These are phyloP conservation scores for Eupithecia vulgata DNA, from an alignment of 2,888 invertebrate species.

Conservation along the genomic window DNA sequence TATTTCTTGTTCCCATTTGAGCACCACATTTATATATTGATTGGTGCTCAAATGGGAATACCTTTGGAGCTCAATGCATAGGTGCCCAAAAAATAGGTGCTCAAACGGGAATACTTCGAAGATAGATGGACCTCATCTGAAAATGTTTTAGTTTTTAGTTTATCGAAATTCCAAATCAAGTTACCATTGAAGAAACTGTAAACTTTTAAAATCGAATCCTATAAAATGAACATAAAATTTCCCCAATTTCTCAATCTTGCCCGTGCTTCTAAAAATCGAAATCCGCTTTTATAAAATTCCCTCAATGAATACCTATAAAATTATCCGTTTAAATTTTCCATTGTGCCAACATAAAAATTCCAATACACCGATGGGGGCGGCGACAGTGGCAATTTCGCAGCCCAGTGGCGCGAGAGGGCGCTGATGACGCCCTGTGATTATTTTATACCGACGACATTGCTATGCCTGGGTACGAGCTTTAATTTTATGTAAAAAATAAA, in stretches of 20 bases:
- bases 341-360: constrained; percentile 57
- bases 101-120: no score
- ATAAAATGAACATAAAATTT: neutral
- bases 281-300: neutral
- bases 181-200: neutral
- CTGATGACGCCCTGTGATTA: constrained; percentile 56
- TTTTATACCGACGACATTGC: constrained; percentile 28
- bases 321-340: constrained; percentile 37
- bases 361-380: constrained; percentile 47
- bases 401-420: constrained; percentile 58
- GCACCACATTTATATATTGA: no score
- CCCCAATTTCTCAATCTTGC: neutral
- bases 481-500: constrained; percentile 22
- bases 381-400: constrained; percentile 61
- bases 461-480: constrained; percentile 8
- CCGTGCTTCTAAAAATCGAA: neutral
- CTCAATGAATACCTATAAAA: constrained; percentile 16
- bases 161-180: neutral
- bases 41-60: no score
- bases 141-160: neutral
- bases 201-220: neutral
- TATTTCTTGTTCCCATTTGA: no score
- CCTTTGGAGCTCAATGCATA: no score
- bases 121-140: no score
- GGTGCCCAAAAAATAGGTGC: no score